Evolutionary conservation across 2,797 vertebrate species (phyloP).

Genomic region (Euthynnus affinis): DNA sequence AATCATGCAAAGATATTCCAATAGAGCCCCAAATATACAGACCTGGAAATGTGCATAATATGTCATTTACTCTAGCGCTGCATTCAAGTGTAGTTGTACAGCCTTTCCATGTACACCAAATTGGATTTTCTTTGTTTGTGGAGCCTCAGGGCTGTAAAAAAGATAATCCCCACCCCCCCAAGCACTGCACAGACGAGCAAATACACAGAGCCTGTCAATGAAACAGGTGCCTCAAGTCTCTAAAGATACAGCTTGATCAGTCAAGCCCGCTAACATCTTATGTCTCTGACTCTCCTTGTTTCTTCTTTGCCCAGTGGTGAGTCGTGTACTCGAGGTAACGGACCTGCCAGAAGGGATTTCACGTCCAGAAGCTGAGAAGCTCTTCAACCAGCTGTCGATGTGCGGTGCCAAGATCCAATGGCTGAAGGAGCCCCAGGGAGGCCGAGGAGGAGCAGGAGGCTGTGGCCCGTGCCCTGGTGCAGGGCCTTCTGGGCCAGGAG

Average conservation of each 20-base stretch:
- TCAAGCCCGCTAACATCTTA: background rate
- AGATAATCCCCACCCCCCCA: background rate
- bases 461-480: conserved; percentile 58
- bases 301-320: conserved; percentile 88
- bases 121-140: conserved; percentile 5
- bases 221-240: background rate
- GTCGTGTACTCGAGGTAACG: conserved; percentile 96
- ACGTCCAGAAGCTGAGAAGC: conserved; percentile 95
- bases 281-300: background rate
- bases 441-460: conserved; percentile 84
- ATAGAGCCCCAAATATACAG: no score
- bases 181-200: background rate
- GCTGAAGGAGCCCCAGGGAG: conserved; percentile 95
- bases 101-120: background rate
- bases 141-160: background rate
- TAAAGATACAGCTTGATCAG: background rate
- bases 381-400: conserved; percentile 97
- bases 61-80: no score
- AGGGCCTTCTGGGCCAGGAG: conserved; percentile 64
- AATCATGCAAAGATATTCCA: no score
- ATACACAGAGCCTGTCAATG: background rate
- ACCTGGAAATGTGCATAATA: no score
- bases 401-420: conserved; percentile 99
- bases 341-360: conserved; percentile 98
- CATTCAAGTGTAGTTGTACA: conserved; percentile 2